Base-by-base conservation (phyloP, 2,113 vertebrate genomes). In the Campylomormyrus tamandua region DNA sequence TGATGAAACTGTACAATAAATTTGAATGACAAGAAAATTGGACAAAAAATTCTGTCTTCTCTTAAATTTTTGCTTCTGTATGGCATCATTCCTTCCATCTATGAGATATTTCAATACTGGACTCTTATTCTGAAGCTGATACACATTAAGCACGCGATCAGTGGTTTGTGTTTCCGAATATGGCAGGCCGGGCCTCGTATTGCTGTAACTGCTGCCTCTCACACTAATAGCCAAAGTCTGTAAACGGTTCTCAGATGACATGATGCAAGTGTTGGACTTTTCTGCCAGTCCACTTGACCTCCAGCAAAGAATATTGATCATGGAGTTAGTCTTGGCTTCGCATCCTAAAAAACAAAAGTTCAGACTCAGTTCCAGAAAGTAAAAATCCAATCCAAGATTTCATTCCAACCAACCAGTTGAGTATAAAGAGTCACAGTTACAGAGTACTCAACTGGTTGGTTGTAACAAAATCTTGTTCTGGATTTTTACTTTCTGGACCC, bases 11-110 rank as follows among this genome's bases (percentile, higher is more conserved):
- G 66, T 35, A 74, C 1, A 74, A 74, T 80, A 39, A 7, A 2
- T 80, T 42, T 80, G 35, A 80, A 80, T 80, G 4, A 42, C 74
- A 80, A 80, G 27, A 80, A 19, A 80, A 80, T 42, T 11, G 6
- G 15, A 80, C 31, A 80, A 80, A 77, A 42, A 80, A 80, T 3
- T 19, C 15, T 70, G 56, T 46, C 39, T 45, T 88, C 53, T 58
- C 8, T 39, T 46, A 31, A 27, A 49, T 50, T 56, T 92, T 87
- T 74, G 45, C n/a, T 56, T 70, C 87, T 66, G 21, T 24, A 90
- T 91, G 49, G 58, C 88, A 87, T 91, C 83, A 91, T 89, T 86
- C 62, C 53, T 91, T 90, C 89, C 53, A 83, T 52, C 86, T 6
- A 24, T 1, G 48, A 49, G 52, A 90, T 52, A 90, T 89, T 88